phyloP scores from a whole-genome alignment of 2,797 vertebrate species.

The Babyrousa celebensis region DNA sequence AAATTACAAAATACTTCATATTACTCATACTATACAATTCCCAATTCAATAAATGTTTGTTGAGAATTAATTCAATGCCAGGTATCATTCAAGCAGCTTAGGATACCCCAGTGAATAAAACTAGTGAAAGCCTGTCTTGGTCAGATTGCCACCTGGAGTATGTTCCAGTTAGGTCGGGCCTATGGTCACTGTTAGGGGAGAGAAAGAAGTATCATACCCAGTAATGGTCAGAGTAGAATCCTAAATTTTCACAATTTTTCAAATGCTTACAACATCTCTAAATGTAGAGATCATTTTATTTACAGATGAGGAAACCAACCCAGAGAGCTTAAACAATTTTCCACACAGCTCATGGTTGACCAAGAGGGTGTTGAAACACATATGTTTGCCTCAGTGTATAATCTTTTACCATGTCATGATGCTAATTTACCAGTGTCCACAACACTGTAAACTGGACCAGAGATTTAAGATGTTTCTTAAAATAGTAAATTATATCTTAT shows the following conservation, averaged over 20 bases:
- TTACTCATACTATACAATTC: not conserved
- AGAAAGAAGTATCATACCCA: not conserved
- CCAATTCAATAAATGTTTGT: not conserved
- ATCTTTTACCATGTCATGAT: not conserved
- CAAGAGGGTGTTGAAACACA: not conserved
- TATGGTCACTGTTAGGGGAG: not conserved
- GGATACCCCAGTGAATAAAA: not conserved
- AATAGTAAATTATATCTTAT: not conserved
- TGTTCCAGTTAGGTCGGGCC: too few relatives aligned
- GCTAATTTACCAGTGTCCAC: not conserved
- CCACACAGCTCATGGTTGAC: not conserved
- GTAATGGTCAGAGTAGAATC: not conserved
- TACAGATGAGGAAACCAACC: not conserved
- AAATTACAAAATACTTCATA: not conserved
- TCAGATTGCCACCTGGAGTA: not conserved
- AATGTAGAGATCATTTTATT: not conserved
- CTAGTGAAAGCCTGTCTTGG: not conserved
- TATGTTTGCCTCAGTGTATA: not conserved
- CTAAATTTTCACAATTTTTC: not conserved
- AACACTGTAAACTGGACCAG: not conserved
- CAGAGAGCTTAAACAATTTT: not conserved
- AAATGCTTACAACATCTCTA: not conserved
- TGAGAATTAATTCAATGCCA: not conserved
- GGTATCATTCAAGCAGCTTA: not conserved
- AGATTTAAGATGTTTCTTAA: slow-evolving; percentile 14